A percentile compares a stretch with the other conserved stretches of the same genome.
Conservation (phyloP, 2,797 vertebrate species). For the Sebastes steindachneri region DNA sequence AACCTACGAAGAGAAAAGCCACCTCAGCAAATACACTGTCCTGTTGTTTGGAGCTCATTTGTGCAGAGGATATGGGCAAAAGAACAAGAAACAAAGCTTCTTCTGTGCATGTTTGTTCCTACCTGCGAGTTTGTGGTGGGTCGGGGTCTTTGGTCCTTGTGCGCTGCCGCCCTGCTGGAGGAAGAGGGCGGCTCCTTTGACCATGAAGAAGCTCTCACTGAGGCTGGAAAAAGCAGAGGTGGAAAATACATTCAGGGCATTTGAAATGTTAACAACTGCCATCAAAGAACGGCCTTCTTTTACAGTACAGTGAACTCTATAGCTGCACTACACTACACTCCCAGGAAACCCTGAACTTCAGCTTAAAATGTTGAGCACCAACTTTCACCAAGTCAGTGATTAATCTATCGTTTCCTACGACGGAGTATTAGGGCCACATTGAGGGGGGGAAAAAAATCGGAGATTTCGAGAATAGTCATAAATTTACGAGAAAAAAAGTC, state of each 20-base stretch:
- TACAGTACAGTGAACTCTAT: background rate
- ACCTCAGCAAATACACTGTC: slow-evolving; percentile 1
- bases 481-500: too few relatives aligned
- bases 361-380: background rate
- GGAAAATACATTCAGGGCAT: background rate
- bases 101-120: slow-evolving; percentile 65
- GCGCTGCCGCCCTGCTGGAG: slow-evolving; percentile 93
- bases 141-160: slow-evolving; percentile 88
- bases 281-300: background rate
- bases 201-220: slow-evolving; percentile 99
- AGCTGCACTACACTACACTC: background rate
- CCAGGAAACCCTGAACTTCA: background rate
- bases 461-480: too few relatives aligned
- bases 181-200: slow-evolving; percentile 98
- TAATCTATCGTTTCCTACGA: background rate
- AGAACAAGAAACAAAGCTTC: slow-evolving; percentile 17
- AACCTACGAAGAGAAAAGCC: slow-evolving; percentile 19
- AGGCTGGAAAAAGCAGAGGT: slow-evolving; percentile 81
- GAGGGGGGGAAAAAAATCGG: too few relatives aligned
- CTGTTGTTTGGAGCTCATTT: slow-evolving; percentile 31
- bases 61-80: background rate
- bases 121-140: slow-evolving; percentile 97
- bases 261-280: background rate
- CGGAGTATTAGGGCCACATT: too few relatives aligned
- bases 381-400: background rate